Evolutionary conservation across 2,888 invertebrate genomes (phyloP), one percentile per base, ranked within the genome.

Genomic region (Hydropsyche betteni): DNA sequence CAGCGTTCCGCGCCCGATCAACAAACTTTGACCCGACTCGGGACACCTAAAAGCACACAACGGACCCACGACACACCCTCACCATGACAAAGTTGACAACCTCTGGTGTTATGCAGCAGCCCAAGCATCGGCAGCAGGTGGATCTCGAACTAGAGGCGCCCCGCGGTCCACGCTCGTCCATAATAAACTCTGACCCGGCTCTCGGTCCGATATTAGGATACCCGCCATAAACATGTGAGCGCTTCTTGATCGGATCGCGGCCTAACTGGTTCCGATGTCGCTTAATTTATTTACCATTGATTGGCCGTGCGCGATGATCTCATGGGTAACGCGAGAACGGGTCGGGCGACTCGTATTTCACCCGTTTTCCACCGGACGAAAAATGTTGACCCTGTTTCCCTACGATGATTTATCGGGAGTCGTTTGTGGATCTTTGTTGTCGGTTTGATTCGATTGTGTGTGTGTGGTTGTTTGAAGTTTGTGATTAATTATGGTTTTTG

Each of bases 161-260:
- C 74, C 69, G 68, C 70, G 68, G 70, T 52, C 71, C 16, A 53
- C 38, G 52, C 24, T 71, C 51, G 34, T 33, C 71, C 55, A 36
- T 69, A 52, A 36, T 77, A 52, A 79, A 77, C 79, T 69, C 73
- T 73, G 79, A 79, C 79, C 75, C 74, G 77, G 44, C 55, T 61
- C 69, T 61, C 69, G 16, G 55, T 55, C 55, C 55, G 77, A 77
- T 78, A 79, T 77, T 79, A 77, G 76, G 77, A 76, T 77, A 78
- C 79, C 79, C 74, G 75, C 79, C 68, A 61, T 72, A 72, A 69
- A 71, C 70, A 64, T 58, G 58, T 44, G 75, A 69, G 69, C 58
- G 55, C 74, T 34, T 36, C 69, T n/a, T 55, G 50, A 38, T 38
- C 61, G 74, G 69, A 69, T 69, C 68, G 36, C 44, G n/a, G 75